Base-by-base conservation (phyloP, 2,888 invertebrate genomes). In the Macaria notata region DNA sequence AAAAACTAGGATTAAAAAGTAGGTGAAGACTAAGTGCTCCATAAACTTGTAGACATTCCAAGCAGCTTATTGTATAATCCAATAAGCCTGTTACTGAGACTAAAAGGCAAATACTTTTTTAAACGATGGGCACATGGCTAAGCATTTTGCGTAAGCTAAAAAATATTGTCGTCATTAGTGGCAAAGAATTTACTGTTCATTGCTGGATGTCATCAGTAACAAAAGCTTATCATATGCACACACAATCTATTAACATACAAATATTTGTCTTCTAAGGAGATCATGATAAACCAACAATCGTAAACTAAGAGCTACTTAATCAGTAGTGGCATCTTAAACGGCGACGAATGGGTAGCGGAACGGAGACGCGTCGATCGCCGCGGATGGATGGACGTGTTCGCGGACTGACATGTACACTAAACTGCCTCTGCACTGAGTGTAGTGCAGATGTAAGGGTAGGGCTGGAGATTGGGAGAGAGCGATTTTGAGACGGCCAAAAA, bases 341-440 rank as follows among this genome's bases (percentile, higher is more conserved):
- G 42, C 45, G 52, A 30, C 44, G 46, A 46, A 9, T 48, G 64
- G 46, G 4, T 43, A 9, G 31, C 19, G 9, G 2, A n/a, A 33
- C 9, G 30, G 4, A 31, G 39, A 46, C 41, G 7, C 0, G 68
- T 49, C 29, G 30, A 71, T 64, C 58, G 64, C 64, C 62, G 63
- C 65, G 43, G 8, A 49, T 47, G 68, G 70, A 49, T 48, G 33
- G 48, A 56, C 39, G 56, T 38, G 31, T 51, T 50, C 8, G 36
- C 71, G 69, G 3, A 36, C 72, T 72, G 63, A 68, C 57, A 69
- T 72, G 47, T 6, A 36, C 33, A 36, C 7, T 36, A 36, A 36
- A 36, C 33, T 36, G 4, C 7, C 33, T 36, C 5, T 36, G 3
- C 4, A 4, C 33, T 33, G 4, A 36, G 4, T 36, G 5, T 4